Percentiles rank a stretch among this genome's conserved stretches.
These are phyloP conservation scores for Lordiphosa fenestrarum DNA, from an alignment of 2,888 invertebrate genomes.

Conservation along the genomic window DNA sequence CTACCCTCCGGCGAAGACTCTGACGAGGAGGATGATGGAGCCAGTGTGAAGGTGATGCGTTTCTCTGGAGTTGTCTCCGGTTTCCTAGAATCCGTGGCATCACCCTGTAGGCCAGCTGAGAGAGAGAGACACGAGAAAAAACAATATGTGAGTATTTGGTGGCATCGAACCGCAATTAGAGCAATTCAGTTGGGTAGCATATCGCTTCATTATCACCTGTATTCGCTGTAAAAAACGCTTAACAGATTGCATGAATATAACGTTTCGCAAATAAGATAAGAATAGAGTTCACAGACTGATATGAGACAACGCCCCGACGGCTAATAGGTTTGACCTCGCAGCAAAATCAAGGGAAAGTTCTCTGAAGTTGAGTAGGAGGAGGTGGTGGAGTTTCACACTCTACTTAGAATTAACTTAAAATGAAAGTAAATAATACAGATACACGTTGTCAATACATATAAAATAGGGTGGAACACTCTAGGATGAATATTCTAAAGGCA, in stretches of 20 bases:
- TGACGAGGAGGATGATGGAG: conserved; percentile 51
- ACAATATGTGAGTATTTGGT: background rate
- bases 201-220: background rate
- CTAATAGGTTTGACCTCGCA: background rate
- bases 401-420: no score
- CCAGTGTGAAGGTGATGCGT: conserved; percentile 77
- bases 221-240: background rate
- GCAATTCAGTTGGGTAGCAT: no score
- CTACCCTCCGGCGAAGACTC: conserved; percentile 77
- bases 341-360: conserved; percentile 1
- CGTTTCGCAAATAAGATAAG: conserved; percentile 14
- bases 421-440: no score
- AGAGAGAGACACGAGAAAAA: background rate
- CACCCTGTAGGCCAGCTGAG: conserved; percentile 53
- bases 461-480: no score
- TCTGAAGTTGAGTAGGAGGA: background rate
- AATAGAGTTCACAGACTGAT: conserved; percentile 9
- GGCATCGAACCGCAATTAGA: no score
- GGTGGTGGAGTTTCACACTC: no score
- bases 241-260: conserved; percentile 16
- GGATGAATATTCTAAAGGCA: no score
- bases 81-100: conserved; percentile 57
- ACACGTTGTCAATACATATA: no score
- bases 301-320: background rate
- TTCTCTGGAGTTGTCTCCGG: conserved; percentile 51